phyloP scores from a whole-genome alignment of 2,888 invertebrate genomes.

The Melinaea menophilus region DNA sequence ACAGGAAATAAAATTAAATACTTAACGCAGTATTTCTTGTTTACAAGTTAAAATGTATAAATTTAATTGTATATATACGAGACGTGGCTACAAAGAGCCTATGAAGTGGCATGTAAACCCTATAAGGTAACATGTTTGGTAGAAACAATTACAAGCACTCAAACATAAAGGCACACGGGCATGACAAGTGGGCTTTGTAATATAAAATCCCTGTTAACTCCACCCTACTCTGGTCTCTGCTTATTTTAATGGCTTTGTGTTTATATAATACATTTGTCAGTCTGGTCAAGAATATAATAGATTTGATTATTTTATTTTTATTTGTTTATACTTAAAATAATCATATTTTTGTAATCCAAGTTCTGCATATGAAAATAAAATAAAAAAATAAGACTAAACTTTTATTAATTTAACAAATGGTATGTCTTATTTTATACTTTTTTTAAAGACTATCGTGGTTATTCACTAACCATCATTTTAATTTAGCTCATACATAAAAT shows the following conservation, averaged over 20 bases:
- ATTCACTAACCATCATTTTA: too few relatives aligned
- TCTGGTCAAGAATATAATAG: not conserved
- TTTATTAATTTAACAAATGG: too few relatives aligned
- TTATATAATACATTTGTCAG: not conserved
- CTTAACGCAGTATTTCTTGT: conserved; percentile 18
- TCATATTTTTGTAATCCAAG: not conserved
- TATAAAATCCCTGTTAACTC: conserved; percentile 18
- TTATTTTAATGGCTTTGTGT: conserved; percentile 1
- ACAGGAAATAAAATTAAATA: not conserved
- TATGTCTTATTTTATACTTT: too few relatives aligned
- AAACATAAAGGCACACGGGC: conserved; percentile 33
- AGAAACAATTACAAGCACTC: conserved; percentile 25
- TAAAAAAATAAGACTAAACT: too few relatives aligned
- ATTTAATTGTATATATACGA: not conserved
- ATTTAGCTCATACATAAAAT: too few relatives aligned
- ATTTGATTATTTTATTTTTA: too few relatives aligned
- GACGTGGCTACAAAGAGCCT: conserved; percentile 33
- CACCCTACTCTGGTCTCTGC: conserved; percentile 3
- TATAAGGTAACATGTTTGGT: conserved; percentile 4
- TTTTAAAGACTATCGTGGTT: too few relatives aligned
- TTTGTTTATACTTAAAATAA: not conserved
- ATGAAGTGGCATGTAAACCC: not conserved
- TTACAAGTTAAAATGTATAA: not conserved
- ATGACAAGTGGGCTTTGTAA: conserved; percentile 27
- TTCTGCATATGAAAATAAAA: not conserved